Evolutionary conservation across 92 coral and sea anemone species (phyloP).

Genomic region (Phenganax stokvisi): DNA sequence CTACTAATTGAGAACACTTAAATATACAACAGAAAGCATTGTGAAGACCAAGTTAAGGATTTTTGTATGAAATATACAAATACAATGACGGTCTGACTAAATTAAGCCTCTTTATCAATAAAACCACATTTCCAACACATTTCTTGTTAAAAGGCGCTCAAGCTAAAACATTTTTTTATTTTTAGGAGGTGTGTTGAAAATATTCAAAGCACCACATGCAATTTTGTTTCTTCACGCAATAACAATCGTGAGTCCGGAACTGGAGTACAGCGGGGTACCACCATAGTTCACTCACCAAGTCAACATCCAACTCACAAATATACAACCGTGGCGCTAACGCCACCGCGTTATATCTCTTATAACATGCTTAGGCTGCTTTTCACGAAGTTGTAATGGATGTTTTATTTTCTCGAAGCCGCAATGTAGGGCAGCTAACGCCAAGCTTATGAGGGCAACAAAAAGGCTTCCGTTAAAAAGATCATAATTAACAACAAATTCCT

Average conservation of each 20-base stretch:
- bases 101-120: too few relatives aligned
- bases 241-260: slow-evolving; percentile 39
- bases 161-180: too few relatives aligned
- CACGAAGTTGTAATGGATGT: neutral
- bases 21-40: too few relatives aligned
- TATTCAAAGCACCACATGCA: slow-evolving; percentile 38
- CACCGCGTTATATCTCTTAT: neutral
- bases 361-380: neutral
- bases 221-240: slow-evolving; percentile 13
- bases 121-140: too few relatives aligned
- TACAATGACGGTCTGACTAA: too few relatives aligned
- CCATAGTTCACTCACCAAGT: neutral
- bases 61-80: too few relatives aligned
- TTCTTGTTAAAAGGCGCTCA: too few relatives aligned
- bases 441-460: slow-evolving; percentile 22
- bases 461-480: slow-evolving; percentile 15
- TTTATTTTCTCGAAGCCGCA: neutral
- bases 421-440: neutral
- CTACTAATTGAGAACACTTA: too few relatives aligned
- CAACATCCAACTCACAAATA: neutral
- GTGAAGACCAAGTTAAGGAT: too few relatives aligned
- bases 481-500: slow-evolving; percentile 33
- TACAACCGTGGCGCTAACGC: neutral
- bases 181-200: neutral
- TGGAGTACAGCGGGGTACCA: slow-evolving; percentile 13